These are phyloP conservation scores for Myanophis thanlyinensis DNA, from an alignment of 2,113 vertebrate genomes.

Conservation along the genomic window DNA sequence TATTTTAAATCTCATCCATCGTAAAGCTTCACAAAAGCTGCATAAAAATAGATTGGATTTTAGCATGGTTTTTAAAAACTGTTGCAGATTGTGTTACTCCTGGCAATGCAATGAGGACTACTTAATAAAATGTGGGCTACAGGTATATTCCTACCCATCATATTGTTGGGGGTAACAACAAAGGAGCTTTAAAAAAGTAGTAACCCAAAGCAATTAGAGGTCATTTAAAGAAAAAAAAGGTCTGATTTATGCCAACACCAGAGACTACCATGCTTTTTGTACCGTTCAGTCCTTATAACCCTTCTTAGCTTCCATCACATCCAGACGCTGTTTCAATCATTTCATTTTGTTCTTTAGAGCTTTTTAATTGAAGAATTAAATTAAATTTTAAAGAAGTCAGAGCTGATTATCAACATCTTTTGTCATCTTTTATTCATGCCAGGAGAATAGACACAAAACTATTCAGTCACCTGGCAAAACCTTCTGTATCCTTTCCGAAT, in stretches of 20 bases:
- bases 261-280: background rate
- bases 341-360: background rate
- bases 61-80: background rate
- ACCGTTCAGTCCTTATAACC: background rate
- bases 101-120: too few species aligned
- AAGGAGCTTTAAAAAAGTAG: background rate
- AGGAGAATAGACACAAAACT: background rate
- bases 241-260: background rate
- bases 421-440: background rate
- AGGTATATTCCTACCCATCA: background rate
- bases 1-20: background rate
- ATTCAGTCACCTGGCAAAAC: background rate
- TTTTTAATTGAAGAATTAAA: background rate
- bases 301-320: background rate
- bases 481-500: background rate
- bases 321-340: background rate
- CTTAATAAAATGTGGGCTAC: background rate
- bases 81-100: background rate
- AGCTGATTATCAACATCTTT: background rate
- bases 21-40: background rate
- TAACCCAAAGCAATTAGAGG: background rate
- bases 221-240: background rate
- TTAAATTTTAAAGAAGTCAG: background rate
- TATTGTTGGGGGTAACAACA: background rate
- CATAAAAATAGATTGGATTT: background rate